These are phyloP conservation scores for Rhipidura dahli DNA, from an alignment of 2,113 vertebrate genomes.

Conservation along the genomic window DNA sequence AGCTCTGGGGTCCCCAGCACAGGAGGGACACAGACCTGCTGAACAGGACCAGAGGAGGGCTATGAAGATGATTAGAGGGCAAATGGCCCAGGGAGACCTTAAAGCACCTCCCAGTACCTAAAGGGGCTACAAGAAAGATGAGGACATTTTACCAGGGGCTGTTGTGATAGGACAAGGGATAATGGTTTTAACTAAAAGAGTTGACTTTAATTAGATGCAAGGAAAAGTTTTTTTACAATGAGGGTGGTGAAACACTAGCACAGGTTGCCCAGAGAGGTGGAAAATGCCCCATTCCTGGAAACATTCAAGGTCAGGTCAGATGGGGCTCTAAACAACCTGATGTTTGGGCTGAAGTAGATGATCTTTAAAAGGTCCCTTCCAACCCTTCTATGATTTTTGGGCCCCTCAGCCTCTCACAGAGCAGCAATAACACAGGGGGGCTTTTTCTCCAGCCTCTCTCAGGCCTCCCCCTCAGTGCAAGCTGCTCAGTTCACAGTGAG, in stretches of 20 bases:
- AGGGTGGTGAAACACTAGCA: not conserved
- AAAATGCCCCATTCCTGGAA: not conserved
- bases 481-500: not conserved
- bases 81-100: not conserved
- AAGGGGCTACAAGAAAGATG: not conserved
- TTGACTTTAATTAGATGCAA: not conserved
- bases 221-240: not conserved
- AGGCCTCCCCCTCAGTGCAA: not conserved
- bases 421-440: not conserved
- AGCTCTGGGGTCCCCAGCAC: not conserved
- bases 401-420: not conserved
- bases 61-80: not conserved
- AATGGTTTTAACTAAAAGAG: not conserved
- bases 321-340: not conserved
- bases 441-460: not conserved
- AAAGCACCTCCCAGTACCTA: not conserved
- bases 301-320: not conserved
- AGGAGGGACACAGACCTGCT: not conserved
- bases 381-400: not conserved
- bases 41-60: not conserved
- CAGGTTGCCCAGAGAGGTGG: not conserved
- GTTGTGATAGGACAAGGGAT: not conserved
- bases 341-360: not conserved
- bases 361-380: not conserved
- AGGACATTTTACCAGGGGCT: not conserved